Conservation (phyloP, 2,888 invertebrate species). For the Synanthedon andrenaeformis region DNA sequence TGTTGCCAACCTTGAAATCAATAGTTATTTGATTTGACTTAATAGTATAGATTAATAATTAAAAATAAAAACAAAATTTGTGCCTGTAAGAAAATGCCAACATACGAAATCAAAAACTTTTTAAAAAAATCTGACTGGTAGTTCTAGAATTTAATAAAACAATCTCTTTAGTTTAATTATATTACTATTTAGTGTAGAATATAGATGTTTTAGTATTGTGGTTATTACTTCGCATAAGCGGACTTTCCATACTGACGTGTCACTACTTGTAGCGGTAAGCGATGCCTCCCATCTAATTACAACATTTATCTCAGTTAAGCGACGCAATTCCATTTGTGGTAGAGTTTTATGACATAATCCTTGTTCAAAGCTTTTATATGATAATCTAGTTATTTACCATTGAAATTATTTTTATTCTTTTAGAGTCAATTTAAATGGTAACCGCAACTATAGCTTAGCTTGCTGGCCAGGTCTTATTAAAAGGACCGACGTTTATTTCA, state of each 20-base stretch:
- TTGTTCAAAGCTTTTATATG: conserved; percentile 1
- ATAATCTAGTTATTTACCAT: not conserved
- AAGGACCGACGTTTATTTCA: conserved; percentile 22
- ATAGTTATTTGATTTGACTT: too few species aligned
- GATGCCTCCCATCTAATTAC: conserved; percentile 4
- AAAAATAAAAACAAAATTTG: too few species aligned
- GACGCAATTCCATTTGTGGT: conserved; percentile 6
- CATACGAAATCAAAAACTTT: too few species aligned
- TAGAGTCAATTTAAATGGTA: conserved; percentile 3
- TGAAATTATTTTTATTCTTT: conserved; percentile 4
- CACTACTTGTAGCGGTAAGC: not conserved
- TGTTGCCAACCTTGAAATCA: too few species aligned
- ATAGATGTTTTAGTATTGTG: too few species aligned
- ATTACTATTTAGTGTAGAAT: too few species aligned
- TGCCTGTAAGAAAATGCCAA: too few species aligned
- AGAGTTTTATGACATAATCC: conserved; percentile 3
- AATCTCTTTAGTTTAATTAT: too few species aligned
- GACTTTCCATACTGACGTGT: not conserved
- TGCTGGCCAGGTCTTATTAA: not conserved
- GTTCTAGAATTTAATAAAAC: too few species aligned
- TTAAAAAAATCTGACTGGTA: too few species aligned
- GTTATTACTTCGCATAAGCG: not conserved
- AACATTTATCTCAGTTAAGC: conserved; percentile 7
- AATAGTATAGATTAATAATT: too few species aligned
- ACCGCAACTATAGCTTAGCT: not conserved